Evolutionary conservation across 1,140 invertebrate species (phyloP), one percentile per base, ranked within the genome.

Genomic region (Dreissena polymorpha): DNA sequence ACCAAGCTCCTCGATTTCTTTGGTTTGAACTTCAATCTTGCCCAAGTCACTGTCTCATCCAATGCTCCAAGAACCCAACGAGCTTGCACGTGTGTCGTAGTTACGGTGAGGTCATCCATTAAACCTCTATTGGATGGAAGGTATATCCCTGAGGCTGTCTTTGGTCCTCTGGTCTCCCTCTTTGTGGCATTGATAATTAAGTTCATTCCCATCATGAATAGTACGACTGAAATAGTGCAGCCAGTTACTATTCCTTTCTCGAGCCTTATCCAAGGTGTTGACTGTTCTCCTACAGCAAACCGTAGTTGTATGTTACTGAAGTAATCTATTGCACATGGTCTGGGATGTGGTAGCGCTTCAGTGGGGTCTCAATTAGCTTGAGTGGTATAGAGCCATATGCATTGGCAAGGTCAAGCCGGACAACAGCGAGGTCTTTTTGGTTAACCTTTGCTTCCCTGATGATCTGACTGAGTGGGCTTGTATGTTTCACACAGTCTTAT

Each of bases 61-160:
- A 79, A 25, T 2, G 83, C 83, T 50, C 27, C 68, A 23, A 78
- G 25, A 8, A 84, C 53, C 81, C 81, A 83, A 50, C 73, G 72
- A 18, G 53, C 73, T 63, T 83, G 72, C 10, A 83, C 55, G 53
- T 83, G 81, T 21, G 72, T 83, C 21, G 60, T 73, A n/a, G 81
- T 69, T 21, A 83, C 60, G 49, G 65, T 83, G 1, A 76, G 53
- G 64, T 84, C 82, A 29, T 84, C 82, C 82, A 84, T 84, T n/a
- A 71, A 77, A 21, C 55, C 82, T 84, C 82, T 76, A 21, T 16
- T 70, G 13, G 82, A 57, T 64, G 82, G 74, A 71, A 68, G 73
- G 7, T 25, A 25, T 21, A 63, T 63, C 14, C 49, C 57, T 5
- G 23, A 7, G 14, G n/a, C 12, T 12, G 29, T 71, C 13, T 63